Evolutionary conservation across 2,797 vertebrate genomes (phyloP).

Genomic region (Leontocebus nigricollis): DNA sequence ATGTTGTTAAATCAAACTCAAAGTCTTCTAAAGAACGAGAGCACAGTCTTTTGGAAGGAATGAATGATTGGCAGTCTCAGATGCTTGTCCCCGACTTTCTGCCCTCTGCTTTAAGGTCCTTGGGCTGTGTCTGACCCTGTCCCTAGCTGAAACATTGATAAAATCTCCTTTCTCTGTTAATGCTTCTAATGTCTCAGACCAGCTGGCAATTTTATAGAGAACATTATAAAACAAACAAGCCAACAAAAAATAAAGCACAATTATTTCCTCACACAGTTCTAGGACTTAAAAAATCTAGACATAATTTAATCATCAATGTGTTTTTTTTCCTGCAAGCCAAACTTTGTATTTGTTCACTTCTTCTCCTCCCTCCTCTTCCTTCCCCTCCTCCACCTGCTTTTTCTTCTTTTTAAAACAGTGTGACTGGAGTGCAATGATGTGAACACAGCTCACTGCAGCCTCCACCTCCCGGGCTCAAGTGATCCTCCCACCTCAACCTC

Average conservation of each 20-base stretch:
- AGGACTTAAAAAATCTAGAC: conserved; percentile 32
- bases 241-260: conserved; percentile 43
- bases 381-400: no score
- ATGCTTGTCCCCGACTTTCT: neutral
- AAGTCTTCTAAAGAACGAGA: conserved; percentile 13
- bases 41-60: conserved; percentile 4
- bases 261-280: neutral
- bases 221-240: neutral
- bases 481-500: no score
- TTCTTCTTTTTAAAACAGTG: no score
- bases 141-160: neutral
- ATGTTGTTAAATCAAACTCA: neutral
- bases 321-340: neutral
- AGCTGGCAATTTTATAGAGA: neutral
- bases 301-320: neutral
- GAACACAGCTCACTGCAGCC: no score
- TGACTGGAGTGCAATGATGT: no score
- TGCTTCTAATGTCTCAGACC: neutral
- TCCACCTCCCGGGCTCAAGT: no score
- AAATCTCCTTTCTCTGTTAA: neutral
- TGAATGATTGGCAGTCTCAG: neutral
- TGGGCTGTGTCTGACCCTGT: neutral
- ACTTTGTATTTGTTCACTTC: neutral
- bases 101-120: neutral
- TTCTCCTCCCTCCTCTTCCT: no score